Conservation (phyloP, 2,797 vertebrate genomes). For the Gymnocypris eckloni region DNA sequence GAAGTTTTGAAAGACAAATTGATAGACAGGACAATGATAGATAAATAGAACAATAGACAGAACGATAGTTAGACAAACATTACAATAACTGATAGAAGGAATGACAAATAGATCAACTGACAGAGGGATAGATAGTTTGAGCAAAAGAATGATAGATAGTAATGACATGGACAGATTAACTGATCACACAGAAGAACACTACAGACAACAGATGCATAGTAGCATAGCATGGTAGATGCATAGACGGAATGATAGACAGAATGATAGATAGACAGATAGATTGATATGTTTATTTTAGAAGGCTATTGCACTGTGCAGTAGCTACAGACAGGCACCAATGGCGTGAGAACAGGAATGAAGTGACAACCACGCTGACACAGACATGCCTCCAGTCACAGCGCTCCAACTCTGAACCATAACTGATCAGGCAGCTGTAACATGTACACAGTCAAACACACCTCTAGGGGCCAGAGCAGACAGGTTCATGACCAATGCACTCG, state of each 20-base stretch:
- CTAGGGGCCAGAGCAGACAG: conserved; percentile 32
- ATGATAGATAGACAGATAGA: background rate
- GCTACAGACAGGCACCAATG: conserved; percentile 2
- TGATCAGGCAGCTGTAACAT: conserved; percentile 35
- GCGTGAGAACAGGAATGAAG: conserved; percentile 34
- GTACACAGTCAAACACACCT: conserved; percentile 39
- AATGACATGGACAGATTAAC: background rate
- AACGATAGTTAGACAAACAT: background rate
- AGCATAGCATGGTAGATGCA: background rate
- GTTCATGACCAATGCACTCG: background rate
- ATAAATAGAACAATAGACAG: background rate
- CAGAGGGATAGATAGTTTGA: background rate
- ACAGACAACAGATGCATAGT: background rate
- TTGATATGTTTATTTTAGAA: background rate
- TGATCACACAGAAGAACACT: background rate
- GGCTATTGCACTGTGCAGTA: background rate
- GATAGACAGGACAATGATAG: background rate
- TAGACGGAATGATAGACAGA: background rate
- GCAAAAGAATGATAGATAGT: background rate
- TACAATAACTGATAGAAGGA: background rate
- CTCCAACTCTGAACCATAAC: conserved; percentile 14
- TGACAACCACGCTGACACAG: conserved; percentile 45
- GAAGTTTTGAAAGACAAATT: background rate
- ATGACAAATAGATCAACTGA: background rate
- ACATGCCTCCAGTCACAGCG: conserved; percentile 45